phyloP scores from a whole-genome alignment of 2,797 vertebrate species.

The Schizothorax lantsangensis region DNA sequence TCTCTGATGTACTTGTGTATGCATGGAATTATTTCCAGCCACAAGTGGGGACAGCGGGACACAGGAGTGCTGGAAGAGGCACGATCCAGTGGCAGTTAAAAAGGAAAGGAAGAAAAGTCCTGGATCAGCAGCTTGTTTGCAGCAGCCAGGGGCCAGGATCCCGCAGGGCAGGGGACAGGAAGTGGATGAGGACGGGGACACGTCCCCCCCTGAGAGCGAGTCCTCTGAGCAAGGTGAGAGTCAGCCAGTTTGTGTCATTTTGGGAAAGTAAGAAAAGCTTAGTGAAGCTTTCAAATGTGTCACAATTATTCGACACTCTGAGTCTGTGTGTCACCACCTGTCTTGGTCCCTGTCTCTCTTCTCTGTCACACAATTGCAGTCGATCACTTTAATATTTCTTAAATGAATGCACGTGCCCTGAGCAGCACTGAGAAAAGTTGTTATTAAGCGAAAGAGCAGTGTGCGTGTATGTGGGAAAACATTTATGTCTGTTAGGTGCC shows the following conservation, averaged over 20 bases:
- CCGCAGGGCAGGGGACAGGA: slow-evolving; percentile 67
- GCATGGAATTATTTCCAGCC: slow-evolving; percentile 63
- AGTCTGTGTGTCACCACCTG: neutral
- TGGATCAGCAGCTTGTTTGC: slow-evolving; percentile 63
- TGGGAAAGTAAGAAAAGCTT: neutral
- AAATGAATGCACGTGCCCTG: slow-evolving; percentile 6
- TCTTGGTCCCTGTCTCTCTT: neutral
- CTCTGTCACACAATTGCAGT: neutral
- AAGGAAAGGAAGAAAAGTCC: slow-evolving; percentile 69
- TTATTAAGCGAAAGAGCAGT: slow-evolving; percentile 23
- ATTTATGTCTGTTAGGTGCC: neutral
- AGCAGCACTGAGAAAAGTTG: slow-evolving; percentile 37
- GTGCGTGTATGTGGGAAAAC: neutral
- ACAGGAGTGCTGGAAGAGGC: slow-evolving; percentile 75
- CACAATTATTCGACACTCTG: neutral
- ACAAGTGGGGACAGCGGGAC: slow-evolving; percentile 77
- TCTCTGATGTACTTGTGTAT: neutral
- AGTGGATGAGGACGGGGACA: slow-evolving; percentile 69
- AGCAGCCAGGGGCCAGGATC: slow-evolving; percentile 64
- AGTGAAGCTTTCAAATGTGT: neutral
- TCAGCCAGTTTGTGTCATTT: neutral
- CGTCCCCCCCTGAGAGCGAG: slow-evolving; percentile 75
- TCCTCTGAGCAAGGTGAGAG: slow-evolving; percentile 78
- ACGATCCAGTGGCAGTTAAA: slow-evolving; percentile 48
- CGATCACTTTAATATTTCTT: neutral